Evolutionary conservation across 37 sponge, comb jelly and placozoan genomes (phyloP), one percentile per base, ranked within the genome.

Genomic region (Mnemiopsis leidyi): DNA sequence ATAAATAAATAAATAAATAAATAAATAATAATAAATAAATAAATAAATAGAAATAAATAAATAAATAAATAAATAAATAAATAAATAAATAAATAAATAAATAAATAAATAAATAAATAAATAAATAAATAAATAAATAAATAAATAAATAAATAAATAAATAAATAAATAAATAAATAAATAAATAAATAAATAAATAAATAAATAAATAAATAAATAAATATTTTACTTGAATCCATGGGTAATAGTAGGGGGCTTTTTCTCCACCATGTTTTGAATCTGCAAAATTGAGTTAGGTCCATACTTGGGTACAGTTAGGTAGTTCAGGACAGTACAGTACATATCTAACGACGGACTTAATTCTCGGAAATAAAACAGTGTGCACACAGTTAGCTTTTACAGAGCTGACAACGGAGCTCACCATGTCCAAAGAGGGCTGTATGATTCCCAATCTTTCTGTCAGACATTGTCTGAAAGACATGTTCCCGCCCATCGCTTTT

Each of bases 401-500:
- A n/a, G n/a, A n/a, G n/a, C n/a, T n/a, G n/a, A n/a, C n/a, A n/a
- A n/a, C n/a, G n/a, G n/a, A n/a, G n/a, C n/a, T n/a, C n/a, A 79
- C 82, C 82, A 79, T 31, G 3, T 28, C 7, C 26, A 23, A 18
- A 38, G 61, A 39, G 35, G 90, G 90, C n/a, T 85, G 90, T 16
- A 85, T 38, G 7, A 85, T 85, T 16, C 39, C 36, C 29, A 85
- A 61, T 39, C 90, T 18, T n/a, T 85, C 61, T 39, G 90, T 85
- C 18, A 85, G 90, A 5, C 38, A 28, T 0, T 85, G 61, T 39
- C 90, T 36, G 30, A 85, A 85, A 0, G 90, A 85, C 35, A 33
- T 32, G 25, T 85, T 85, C 13, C 90, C 35, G 24, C 90, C 90
- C 90, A 85, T 85, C 0, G 90, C 90, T 85, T 85, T 85, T 13